phyloP scores from a whole-genome alignment of 2,888 invertebrate species.

The Agonopterix heracliana region DNA sequence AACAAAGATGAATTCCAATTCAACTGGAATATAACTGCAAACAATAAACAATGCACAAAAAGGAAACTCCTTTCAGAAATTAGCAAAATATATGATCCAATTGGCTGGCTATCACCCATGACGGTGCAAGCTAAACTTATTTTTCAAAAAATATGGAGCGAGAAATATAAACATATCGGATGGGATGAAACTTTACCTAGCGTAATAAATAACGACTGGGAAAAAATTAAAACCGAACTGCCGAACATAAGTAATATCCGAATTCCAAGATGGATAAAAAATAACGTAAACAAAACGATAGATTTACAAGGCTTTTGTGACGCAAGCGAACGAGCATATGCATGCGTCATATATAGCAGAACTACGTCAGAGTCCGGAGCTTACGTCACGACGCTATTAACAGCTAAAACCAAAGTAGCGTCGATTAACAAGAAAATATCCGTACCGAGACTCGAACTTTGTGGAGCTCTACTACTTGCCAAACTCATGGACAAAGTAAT shows the following conservation, averaged over 20 bases:
- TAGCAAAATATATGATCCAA: slow-evolving; percentile 5
- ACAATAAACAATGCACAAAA: not conserved
- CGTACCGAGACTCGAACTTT: slow-evolving; percentile 3
- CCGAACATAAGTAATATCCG: not conserved
- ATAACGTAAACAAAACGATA: not conserved
- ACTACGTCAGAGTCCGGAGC: not conserved
- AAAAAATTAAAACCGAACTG: slow-evolving; percentile 2
- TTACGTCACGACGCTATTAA: not conserved
- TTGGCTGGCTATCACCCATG: slow-evolving; percentile 19
- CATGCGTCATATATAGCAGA: no score
- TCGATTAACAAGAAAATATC: slow-evolving; percentile 3
- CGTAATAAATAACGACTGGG: slow-evolving; percentile 13
- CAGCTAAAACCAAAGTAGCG: slow-evolving; percentile 6
- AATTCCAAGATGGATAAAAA: slow-evolving; percentile 2
- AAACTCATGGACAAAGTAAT: not conserved
- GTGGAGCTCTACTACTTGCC: not conserved
- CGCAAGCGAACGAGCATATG: no score
- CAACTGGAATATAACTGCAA: not conserved
- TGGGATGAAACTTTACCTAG: slow-evolving; percentile 15
- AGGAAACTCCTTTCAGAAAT: not conserved
- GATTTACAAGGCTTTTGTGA: slow-evolving; percentile 2
- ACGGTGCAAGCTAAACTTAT: slow-evolving; percentile 18
- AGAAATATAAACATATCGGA: not conserved
- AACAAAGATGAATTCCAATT: not conserved
- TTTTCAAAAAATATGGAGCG: slow-evolving; percentile 16